Percentiles rank a stretch among this genome's conserved stretches.
These are phyloP conservation scores for Antheraea mylitta DNA, from an alignment of 1,140 invertebrate genomes.

Conservation along the genomic window DNA sequence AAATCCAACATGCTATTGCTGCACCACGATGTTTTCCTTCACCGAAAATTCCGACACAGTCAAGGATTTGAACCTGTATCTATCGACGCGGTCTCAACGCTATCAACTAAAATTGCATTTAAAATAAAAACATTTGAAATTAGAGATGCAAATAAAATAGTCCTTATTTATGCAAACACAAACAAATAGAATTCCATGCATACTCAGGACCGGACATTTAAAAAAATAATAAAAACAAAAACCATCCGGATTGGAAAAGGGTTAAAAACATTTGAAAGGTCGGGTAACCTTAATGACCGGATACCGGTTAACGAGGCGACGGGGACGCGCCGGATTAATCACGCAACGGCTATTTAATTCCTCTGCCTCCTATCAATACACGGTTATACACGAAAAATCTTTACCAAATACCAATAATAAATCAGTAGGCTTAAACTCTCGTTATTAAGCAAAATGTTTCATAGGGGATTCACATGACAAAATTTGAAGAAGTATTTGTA, in stretches of 20 bases:
- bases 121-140: too few relatives aligned
- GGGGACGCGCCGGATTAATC: background rate
- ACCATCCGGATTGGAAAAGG: conserved; percentile 29
- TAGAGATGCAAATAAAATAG: too few relatives aligned
- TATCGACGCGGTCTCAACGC: too few relatives aligned
- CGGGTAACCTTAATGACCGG: conserved; percentile 17
- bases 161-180: background rate
- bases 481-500: too few relatives aligned
- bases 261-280: conserved; percentile 28
- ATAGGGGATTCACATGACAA: too few relatives aligned
- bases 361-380: background rate
- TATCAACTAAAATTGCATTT: too few relatives aligned
- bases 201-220: background rate
- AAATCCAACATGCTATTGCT: too few relatives aligned
- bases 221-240: background rate
- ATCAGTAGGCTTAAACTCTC: too few relatives aligned
- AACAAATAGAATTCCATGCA: background rate
- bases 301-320: conserved; percentile 12
- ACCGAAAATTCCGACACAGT: too few relatives aligned
- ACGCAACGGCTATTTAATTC: background rate
- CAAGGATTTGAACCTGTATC: too few relatives aligned
- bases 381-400: background rate
- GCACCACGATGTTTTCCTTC: too few relatives aligned
- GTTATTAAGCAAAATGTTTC: too few relatives aligned
- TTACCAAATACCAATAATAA: background rate